These are phyloP conservation scores for Zaprionus lachaisei DNA, from an alignment of 1,140 invertebrate genomes.

Conservation along the genomic window DNA sequence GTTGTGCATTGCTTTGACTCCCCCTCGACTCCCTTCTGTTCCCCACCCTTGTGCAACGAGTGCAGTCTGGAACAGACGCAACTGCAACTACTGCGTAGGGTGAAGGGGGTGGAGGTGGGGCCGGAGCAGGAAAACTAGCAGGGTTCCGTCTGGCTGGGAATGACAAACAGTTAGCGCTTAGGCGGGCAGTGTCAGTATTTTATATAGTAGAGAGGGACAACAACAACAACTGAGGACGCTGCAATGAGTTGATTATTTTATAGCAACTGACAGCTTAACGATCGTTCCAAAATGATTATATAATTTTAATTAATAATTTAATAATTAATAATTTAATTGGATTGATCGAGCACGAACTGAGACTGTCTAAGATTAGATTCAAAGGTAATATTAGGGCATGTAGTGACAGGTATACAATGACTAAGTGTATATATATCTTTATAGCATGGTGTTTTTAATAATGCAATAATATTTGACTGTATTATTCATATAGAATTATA, in stretches of 20 bases:
- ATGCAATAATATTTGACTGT: no score
- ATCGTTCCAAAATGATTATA: not conserved
- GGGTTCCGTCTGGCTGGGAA: slow-evolving; percentile 6
- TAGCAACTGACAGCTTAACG: slow-evolving; percentile 8
- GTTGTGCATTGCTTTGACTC: slow-evolving; percentile 4
- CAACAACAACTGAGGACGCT: not conserved
- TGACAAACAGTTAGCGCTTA: slow-evolving; percentile 11
- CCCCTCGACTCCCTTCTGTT: not conserved
- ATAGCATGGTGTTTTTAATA: no score
- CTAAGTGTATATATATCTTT: no score
- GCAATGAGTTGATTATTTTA: slow-evolving; percentile 3
- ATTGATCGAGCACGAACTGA: not conserved
- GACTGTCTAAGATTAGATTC: not conserved
- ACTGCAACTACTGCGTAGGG: not conserved
- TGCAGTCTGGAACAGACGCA: slow-evolving; percentile 14
- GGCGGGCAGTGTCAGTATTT: not conserved
- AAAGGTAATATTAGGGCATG: no score
- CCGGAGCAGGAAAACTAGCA: not conserved
- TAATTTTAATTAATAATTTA: not conserved
- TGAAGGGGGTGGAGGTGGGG: not conserved
- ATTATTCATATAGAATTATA: no score
- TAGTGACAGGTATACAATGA: not conserved
- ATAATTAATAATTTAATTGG: no score
- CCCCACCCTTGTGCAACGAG: not conserved
- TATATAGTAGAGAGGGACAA: not conserved